phyloP scores from a whole-genome alignment of 2,113 vertebrate genomes.

The Aphelocoma coerulescens region DNA sequence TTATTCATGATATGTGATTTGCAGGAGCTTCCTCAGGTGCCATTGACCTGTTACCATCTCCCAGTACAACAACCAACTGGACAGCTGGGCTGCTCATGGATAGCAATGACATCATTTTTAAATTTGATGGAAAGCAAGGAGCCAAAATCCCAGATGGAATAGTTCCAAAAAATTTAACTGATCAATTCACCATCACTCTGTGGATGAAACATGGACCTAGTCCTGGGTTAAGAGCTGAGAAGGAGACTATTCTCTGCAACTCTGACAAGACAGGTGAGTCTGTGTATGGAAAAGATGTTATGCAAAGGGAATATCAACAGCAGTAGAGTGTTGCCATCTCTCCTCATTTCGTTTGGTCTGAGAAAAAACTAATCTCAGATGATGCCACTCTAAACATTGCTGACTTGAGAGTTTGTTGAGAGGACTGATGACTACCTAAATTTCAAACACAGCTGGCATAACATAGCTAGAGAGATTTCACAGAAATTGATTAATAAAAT shows the following conservation, averaged over 20 bases:
- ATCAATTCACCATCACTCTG: conserved; percentile 94
- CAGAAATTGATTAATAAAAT: not conserved
- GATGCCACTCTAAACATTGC: not conserved
- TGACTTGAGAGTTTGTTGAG: not conserved
- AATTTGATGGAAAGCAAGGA: conserved; percentile 92
- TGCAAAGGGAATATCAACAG: not conserved
- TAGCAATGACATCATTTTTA: conserved; percentile 88
- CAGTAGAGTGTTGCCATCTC: not conserved
- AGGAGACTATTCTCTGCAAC: conserved; percentile 96
- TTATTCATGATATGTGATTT: not conserved
- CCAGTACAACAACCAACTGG: conserved; percentile 87
- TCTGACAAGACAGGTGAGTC: conserved; percentile 94
- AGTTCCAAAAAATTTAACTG: conserved; percentile 92
- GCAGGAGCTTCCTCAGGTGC: conserved; percentile 92
- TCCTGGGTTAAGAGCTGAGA: conserved; percentile 90
- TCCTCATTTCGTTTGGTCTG: not conserved
- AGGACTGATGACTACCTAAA: not conserved
- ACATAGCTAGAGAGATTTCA: not conserved
- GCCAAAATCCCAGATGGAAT: conserved; percentile 93
- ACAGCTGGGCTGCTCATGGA: conserved; percentile 87
- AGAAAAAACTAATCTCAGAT: not conserved
- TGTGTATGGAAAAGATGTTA: not conserved
- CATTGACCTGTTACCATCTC: conserved; percentile 91
- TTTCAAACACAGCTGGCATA: not conserved
- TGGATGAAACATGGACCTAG: conserved; percentile 98